Evolutionary conservation across 2,113 vertebrate genomes (phyloP).

Genomic region (Drymodes brunneopygia): DNA sequence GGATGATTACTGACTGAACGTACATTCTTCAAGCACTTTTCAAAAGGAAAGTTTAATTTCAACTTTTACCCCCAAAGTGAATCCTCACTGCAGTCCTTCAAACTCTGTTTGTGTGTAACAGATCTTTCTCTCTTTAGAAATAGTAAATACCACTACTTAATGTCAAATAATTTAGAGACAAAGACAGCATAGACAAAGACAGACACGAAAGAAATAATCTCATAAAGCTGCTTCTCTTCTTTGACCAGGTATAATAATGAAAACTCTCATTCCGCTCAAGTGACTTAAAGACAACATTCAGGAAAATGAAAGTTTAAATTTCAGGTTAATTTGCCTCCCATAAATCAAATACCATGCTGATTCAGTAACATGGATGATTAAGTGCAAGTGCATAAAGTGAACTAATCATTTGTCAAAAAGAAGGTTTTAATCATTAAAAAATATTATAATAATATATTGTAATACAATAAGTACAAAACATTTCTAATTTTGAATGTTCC

Average conservation of each 20-base stretch:
- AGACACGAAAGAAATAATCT: neutral
- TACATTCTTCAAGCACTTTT: neutral
- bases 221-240: neutral
- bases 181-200: neutral
- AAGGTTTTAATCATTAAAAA: neutral
- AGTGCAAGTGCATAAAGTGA: neutral
- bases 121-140: neutral
- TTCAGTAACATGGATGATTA: neutral
- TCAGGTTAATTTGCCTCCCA: neutral
- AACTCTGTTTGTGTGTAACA: neutral
- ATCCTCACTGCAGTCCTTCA: neutral
- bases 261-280: neutral
- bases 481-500: neutral
- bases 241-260: neutral
- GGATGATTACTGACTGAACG: neutral
- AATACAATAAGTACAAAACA: neutral
- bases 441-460: neutral
- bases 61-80: neutral
- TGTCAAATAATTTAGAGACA: neutral
- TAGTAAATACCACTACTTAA: neutral
- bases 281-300: neutral
- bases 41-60: neutral
- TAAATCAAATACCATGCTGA: neutral
- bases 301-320: neutral
- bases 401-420: neutral